Percentiles rank a stretch among this genome's conserved stretches.
Conservation (phyloP, 2,797 vertebrate species). For the Prionace glauca region DNA sequence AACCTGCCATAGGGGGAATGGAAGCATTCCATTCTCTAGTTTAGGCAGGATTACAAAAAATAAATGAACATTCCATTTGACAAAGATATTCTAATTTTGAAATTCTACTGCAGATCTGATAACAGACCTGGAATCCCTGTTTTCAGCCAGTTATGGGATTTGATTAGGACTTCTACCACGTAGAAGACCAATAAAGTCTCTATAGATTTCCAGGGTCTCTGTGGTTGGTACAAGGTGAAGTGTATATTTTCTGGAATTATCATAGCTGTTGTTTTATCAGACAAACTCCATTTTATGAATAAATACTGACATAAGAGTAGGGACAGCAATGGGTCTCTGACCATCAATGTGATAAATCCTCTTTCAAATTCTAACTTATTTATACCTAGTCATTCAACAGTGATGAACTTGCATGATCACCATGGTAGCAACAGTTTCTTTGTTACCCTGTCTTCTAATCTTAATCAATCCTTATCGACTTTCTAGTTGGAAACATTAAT, state of each 20-base stretch:
- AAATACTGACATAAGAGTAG: neutral
- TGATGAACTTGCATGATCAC: neutral
- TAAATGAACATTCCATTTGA: neutral
- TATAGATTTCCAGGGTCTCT: neutral
- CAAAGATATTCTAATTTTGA: neutral
- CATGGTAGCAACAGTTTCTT: neutral
- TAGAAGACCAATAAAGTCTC: neutral
- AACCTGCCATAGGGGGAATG: too few species aligned
- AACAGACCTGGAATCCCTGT: neutral
- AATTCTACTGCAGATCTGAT: neutral
- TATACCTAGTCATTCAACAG: neutral
- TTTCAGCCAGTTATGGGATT: neutral
- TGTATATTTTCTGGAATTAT: neutral
- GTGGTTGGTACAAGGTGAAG: neutral
- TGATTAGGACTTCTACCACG: neutral
- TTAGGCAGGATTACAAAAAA: neutral
- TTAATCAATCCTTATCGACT: constrained; percentile 16
- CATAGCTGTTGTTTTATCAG: neutral
- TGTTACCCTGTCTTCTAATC: neutral
- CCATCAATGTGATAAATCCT: neutral
- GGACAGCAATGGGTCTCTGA: neutral
- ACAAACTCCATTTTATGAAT: neutral
- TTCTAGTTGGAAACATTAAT: neutral
- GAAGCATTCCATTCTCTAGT: neutral
- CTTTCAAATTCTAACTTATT: neutral